A percentile compares a stretch with the other conserved stretches of the same genome.
These are phyloP conservation scores for Pachypeltis micranthus DNA, from an alignment of 1,140 invertebrate species.

Conservation along the genomic window DNA sequence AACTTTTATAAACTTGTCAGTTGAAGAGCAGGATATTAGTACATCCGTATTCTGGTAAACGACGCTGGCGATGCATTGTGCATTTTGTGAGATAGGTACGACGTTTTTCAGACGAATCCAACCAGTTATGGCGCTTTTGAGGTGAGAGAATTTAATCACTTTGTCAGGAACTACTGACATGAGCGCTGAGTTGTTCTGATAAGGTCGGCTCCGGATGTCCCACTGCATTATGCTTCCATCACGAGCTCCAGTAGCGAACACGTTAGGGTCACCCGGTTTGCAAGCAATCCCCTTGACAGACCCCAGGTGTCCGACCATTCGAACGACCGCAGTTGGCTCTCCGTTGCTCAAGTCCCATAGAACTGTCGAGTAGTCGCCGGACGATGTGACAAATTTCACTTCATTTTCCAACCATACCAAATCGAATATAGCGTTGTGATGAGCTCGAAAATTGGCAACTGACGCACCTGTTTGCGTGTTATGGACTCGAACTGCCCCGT, in stretches of 20 bases:
- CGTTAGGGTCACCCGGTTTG: conserved; percentile 45
- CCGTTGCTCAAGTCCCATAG: conserved; percentile 54
- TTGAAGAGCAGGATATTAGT: conserved; percentile 66
- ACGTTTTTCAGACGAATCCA: background rate
- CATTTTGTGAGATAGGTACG: conserved; percentile 23
- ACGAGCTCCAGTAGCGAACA: conserved; percentile 72
- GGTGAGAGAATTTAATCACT: background rate
- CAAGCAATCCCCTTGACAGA: conserved; percentile 70
- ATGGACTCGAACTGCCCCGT: conserved; percentile 59
- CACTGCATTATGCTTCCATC: conserved; percentile 75
- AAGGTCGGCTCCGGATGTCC: conserved; percentile 53
- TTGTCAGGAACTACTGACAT: conserved; percentile 28
- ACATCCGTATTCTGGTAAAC: conserved; percentile 64
- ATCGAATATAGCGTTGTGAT: conserved; percentile 81
- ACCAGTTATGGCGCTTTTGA: background rate
- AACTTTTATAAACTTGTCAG: conserved; percentile 74
- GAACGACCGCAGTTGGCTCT: conserved; percentile 37
- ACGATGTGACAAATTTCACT: conserved; percentile 65
- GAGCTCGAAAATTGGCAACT: conserved; percentile 38
- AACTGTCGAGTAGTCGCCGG: conserved; percentile 67
- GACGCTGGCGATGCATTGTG: conserved; percentile 61
- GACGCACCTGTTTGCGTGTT: conserved; percentile 31
- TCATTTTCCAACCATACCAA: conserved; percentile 66
- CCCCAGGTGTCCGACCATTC: conserved; percentile 58
- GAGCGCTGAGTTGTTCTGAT: background rate